Conservation (phyloP, 1,140 invertebrate species). For the Drosophila pectinifera region DNA sequence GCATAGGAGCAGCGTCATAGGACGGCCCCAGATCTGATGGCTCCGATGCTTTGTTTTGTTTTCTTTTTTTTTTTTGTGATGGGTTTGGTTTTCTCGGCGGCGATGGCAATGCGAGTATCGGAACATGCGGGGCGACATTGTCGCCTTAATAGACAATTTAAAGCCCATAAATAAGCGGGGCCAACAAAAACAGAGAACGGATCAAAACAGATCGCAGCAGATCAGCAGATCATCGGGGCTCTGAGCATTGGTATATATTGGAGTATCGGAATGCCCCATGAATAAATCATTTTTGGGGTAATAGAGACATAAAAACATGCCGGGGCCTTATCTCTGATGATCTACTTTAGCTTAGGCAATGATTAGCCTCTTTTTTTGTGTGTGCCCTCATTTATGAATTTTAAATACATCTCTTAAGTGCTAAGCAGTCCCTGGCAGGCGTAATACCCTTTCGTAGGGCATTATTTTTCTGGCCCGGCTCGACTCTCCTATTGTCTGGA, state of each 20-base stretch:
- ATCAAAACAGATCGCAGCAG: conserved; percentile 44
- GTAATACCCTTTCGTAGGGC: conserved; percentile 17
- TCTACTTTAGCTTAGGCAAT: conserved; percentile 32
- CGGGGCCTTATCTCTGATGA: conserved; percentile 48
- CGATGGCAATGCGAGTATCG: conserved; percentile 41
- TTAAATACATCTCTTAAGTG: neutral
- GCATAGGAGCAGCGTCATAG: conserved; percentile 57
- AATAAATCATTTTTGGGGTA: conserved; percentile 51
- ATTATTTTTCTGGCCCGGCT: conserved; percentile 5
- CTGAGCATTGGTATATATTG: conserved; percentile 2
- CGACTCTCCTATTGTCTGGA: conserved; percentile 49
- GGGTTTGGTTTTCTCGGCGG: conserved; percentile 18
- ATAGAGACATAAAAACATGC: conserved; percentile 56
- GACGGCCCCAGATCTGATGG: conserved; percentile 30
- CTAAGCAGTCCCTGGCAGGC: neutral
- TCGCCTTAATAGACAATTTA: conserved; percentile 81
- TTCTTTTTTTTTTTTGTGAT: too few relatives aligned
- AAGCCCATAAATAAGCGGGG: conserved; percentile 79
- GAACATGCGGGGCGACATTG: conserved; percentile 74
- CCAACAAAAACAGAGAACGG: conserved; percentile 51
- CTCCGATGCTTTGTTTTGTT: conserved; percentile 16
- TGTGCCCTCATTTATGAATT: conserved; percentile 11
- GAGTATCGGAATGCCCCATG: conserved; percentile 34
- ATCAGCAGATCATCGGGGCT: conserved; percentile 17
- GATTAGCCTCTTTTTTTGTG: neutral